Evolutionary conservation across 2,797 vertebrate genomes (phyloP).

Genomic region (Propithecus deckenii): DNA sequence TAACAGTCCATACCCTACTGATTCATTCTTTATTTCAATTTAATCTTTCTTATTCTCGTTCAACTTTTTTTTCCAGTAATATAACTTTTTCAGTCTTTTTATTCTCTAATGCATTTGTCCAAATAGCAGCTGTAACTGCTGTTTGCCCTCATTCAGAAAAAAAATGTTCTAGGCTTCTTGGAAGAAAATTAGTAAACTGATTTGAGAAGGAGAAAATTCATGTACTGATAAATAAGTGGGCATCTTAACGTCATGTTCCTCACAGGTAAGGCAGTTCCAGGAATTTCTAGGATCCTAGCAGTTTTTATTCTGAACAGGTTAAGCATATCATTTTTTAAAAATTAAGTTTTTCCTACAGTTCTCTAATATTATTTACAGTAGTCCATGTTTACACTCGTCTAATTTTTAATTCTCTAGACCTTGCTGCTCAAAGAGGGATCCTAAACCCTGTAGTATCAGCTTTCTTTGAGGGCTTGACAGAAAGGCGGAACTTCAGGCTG

Average conservation of each 20-base stretch:
- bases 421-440: not conserved
- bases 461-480: not conserved
- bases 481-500: not conserved
- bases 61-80: not conserved
- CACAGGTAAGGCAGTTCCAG: not conserved
- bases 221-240: not conserved
- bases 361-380: not conserved
- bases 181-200: not conserved
- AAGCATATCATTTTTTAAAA: not conserved
- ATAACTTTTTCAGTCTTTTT: conserved; percentile 23
- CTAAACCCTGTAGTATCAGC: not conserved
- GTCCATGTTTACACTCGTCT: not conserved
- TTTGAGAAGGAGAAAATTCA: not conserved
- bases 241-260: not conserved
- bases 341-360: not conserved
- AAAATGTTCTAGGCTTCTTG: not conserved
- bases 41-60: conserved; percentile 33
- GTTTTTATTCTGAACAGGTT: not conserved
- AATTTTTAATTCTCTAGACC: not conserved
- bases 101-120: conserved; percentile 37
- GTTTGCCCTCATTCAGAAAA: not conserved
- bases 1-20: not conserved
- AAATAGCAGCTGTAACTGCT: not conserved
- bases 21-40: conserved; percentile 26
- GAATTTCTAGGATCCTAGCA: not conserved